Evolutionary conservation across 2,113 vertebrate genomes (phyloP).

Genomic region (Osmerus eperlanus): DNA sequence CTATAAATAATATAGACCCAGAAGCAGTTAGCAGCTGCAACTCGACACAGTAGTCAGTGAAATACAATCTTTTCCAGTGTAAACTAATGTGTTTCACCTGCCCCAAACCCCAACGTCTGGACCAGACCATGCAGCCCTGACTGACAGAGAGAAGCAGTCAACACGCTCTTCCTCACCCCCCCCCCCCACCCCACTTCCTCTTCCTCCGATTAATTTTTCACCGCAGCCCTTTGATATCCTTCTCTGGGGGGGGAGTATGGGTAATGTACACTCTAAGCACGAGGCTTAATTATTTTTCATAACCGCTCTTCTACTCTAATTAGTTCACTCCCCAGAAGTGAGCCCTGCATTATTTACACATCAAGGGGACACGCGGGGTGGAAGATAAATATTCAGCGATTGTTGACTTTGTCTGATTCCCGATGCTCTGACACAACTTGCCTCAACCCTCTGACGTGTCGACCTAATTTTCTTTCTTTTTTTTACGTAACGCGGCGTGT

Average conservation of each 20-base stretch:
- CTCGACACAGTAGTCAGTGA: constrained; percentile 62
- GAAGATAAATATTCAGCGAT: constrained; percentile 74
- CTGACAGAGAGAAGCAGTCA: constrained; percentile 37
- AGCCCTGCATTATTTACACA: constrained; percentile 74
- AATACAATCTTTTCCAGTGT: constrained; percentile 64
- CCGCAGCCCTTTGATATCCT: constrained; percentile 58
- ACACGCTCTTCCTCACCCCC: constrained; percentile 23
- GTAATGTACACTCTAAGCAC: constrained; percentile 56
- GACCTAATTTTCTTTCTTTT: no score
- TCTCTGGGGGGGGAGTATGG: constrained; percentile 43
- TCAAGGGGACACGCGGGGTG: constrained; percentile 62
- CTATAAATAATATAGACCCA: constrained; percentile 70
- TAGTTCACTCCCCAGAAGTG: constrained; percentile 66
- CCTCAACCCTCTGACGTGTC: no score
- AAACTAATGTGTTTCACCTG: constrained; percentile 74
- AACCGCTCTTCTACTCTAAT: constrained; percentile 66
- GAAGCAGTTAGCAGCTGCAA: constrained; percentile 61
- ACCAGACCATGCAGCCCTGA: constrained; percentile 6
- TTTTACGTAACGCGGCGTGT: constrained; percentile 29
- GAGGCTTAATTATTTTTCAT: constrained; percentile 68
- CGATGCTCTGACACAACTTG: constrained; percentile 18
- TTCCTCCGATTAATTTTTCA: constrained; percentile 33
- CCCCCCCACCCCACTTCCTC: constrained; percentile 1
- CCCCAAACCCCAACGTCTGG: constrained; percentile 17
- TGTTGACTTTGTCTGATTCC: constrained; percentile 64